Conservation (phyloP, 2,113 vertebrate species). For the Pseudorhombus dupliciocellatus region DNA sequence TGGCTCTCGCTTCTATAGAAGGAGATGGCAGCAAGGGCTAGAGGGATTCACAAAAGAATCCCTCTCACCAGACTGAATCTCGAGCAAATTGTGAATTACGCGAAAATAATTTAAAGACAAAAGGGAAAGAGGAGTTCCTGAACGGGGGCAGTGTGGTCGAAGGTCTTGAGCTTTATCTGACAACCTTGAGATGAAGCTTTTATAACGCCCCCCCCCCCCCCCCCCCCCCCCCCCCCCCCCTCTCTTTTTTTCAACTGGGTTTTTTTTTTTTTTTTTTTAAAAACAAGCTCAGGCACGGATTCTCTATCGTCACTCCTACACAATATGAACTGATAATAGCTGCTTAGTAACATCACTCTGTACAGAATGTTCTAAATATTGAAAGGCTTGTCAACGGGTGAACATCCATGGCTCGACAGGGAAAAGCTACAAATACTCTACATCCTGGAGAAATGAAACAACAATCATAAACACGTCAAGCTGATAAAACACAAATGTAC, state of each 20-base stretch:
- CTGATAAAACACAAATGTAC: constrained; percentile 64
- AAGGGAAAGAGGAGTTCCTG: constrained; percentile 3
- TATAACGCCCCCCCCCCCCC: constrained; percentile 6
- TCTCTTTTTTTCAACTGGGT: background rate
- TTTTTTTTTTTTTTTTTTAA: constrained; percentile 3
- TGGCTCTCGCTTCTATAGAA: constrained; percentile 38
- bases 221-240: constrained; percentile 1
- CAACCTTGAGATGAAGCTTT: constrained; percentile 32
- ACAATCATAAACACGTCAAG: background rate
- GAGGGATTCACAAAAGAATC: constrained; percentile 40
- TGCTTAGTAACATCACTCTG: constrained; percentile 33
- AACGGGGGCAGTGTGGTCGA: constrained; percentile 1
- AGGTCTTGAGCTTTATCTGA: constrained; percentile 18
- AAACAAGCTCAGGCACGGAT: constrained; percentile 7
- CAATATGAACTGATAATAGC: constrained; percentile 43
- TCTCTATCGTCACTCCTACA: constrained; percentile 53
- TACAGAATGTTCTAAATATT: constrained; percentile 41
- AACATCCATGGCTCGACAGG: constrained; percentile 26
- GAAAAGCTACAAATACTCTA: constrained; percentile 12
- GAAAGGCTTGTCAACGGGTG: constrained; percentile 29
- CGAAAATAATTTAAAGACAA: constrained; percentile 7
- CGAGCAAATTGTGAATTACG: constrained; percentile 6
- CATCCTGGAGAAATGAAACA: constrained; percentile 4
- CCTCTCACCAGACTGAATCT: background rate
- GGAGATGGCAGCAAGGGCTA: constrained; percentile 10